Conservation (phyloP, 1,140 invertebrate species). For the Pemphigus obesinymphae region DNA sequence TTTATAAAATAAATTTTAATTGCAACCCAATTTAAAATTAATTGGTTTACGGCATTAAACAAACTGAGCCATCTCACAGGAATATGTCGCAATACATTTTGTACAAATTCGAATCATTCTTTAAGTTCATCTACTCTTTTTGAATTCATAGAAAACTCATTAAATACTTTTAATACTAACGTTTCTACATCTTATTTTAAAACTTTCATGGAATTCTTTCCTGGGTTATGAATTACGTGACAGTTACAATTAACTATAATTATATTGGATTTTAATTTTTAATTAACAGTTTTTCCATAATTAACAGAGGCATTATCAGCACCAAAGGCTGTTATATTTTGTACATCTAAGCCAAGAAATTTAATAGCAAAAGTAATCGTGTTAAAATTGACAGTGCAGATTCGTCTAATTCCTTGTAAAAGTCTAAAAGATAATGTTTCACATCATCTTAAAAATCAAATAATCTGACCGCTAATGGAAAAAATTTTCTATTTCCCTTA, state of each 20-base stretch:
- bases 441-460: background rate
- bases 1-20: background rate
- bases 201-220: constrained; percentile 38
- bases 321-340: background rate
- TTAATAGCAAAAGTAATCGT: background rate
- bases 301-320: background rate
- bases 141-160: background rate
- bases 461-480: background rate
- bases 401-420: background rate
- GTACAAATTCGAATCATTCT: background rate
- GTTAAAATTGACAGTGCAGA: background rate
- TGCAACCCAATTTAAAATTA: background rate
- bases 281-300: background rate
- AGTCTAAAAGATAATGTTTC: background rate
- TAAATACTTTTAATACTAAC: background rate
- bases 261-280: constrained; percentile 24
- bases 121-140: background rate
- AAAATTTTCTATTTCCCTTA: background rate
- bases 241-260: constrained; percentile 46
- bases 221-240: constrained; percentile 45
- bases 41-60: background rate
- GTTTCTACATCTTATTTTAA: constrained; percentile 35
- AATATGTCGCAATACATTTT: background rate
- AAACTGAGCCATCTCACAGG: background rate
- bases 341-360: background rate